Evolutionary conservation across 2,113 vertebrate genomes (phyloP), one percentile per base, ranked within the genome.

Genomic region (Apodemus sylvaticus): DNA sequence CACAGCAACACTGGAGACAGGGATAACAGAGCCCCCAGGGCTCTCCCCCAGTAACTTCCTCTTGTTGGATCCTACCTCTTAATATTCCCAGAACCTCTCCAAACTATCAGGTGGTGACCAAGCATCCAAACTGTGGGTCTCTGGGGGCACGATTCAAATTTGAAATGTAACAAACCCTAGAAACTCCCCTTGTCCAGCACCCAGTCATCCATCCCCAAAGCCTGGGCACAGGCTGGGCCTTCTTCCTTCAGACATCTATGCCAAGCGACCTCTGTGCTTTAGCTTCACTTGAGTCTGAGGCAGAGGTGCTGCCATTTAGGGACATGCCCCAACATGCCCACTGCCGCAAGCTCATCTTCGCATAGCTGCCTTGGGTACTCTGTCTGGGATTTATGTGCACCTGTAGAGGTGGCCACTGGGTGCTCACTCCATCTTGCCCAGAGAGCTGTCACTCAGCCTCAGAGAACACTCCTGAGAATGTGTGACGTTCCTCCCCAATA

Each of bases 371-470:
- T 5, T 48, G 7, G 19, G 6, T 12, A 2, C 0, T 6, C 51
- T 3, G 34, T 34, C 13, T 3, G 9, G 9, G 5, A 9, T 9
- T 7, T 5, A 17, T 14, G 0, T 7, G 2, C 0, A 6, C 16
- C 34, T 22, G 4, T 3, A 64, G 62, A 17, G 51, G 13, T 1
- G 3, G 5, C 22, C 0, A 0, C 73, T 17, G 3, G 4, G 1
- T 2, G 20, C 0, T 1, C 17, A 2, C 39, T 8, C 53, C 20
- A 2, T 10, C n/a, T 0, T 5, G 2, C 26, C 5, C 34, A 8
- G 19, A 3, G 17, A 39, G 42, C 2, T 14, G 22, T 42, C 86
- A 51, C 6, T 31, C 19, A 9, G 0, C 31, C 39, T 0, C 66
- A 20, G 5, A 11, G 7, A 11, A 22, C 0, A 2, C 5, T 3